These are phyloP conservation scores for Hymenopus coronatus DNA, from an alignment of 2,888 invertebrate genomes.

Conservation along the genomic window DNA sequence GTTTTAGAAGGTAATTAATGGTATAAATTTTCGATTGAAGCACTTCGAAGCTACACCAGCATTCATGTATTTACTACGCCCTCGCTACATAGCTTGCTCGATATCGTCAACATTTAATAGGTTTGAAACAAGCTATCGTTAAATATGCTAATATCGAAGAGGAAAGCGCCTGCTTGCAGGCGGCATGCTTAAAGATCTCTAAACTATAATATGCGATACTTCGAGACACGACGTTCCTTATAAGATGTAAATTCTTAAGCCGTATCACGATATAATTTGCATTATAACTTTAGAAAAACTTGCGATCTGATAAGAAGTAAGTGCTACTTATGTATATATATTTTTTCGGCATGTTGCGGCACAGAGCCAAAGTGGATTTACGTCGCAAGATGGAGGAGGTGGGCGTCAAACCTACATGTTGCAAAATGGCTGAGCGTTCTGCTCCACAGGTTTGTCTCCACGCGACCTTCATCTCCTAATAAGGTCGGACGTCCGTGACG, in stretches of 20 bases:
- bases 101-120: no score
- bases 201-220: background rate
- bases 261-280: background rate
- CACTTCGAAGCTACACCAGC: no score
- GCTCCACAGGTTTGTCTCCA: background rate
- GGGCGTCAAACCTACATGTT: background rate
- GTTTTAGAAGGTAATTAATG: no score
- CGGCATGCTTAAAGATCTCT: no score
- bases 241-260: background rate
- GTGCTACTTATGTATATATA: background rate
- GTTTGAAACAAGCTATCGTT: background rate
- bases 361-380: background rate
- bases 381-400: background rate
- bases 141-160: background rate
- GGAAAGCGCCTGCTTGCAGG: background rate
- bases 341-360: background rate
- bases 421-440: constrained; percentile 4
- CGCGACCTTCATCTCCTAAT: constrained; percentile 16
- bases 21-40: no score
- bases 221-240: background rate
- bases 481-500: background rate
- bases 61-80: no score
- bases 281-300: background rate
- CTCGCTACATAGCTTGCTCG: no score
- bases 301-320: background rate